Conservation (phyloP, 2,888 invertebrate genomes). For the Erebia epiphron region DNA sequence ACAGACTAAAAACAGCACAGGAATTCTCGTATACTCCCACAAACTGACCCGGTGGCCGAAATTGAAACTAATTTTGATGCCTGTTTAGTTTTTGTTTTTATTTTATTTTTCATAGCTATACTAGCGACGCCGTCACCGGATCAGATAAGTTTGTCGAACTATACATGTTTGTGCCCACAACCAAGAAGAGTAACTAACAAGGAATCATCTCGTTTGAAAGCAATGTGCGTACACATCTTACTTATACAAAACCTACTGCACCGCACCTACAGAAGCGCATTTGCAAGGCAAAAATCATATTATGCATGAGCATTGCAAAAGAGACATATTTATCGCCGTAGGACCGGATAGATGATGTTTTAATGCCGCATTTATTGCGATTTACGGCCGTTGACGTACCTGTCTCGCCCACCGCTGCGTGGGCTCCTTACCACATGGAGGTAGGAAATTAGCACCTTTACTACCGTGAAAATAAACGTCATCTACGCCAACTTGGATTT, state of each 20-base stretch:
- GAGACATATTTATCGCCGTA: conserved; percentile 55
- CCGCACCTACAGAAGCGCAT: conserved; percentile 33
- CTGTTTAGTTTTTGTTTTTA: too few species aligned
- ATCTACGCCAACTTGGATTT: conserved; percentile 21
- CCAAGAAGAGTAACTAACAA: not conserved
- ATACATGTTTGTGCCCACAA: not conserved
- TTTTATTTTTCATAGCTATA: too few species aligned
- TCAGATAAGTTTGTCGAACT: too few species aligned
- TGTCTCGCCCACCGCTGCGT: conserved; percentile 61
- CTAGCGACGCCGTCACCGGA: too few species aligned
- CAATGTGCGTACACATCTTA: conserved; percentile 26
- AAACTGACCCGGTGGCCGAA: too few species aligned
- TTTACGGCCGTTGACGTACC: conserved; percentile 59
- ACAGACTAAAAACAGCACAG: too few species aligned
- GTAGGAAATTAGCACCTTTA: too few species aligned
- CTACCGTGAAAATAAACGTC: conserved; percentile 35
- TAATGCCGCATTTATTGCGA: conserved; percentile 65
- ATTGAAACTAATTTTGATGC: too few species aligned
- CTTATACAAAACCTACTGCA: conserved; percentile 32
- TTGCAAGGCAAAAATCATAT: conserved; percentile 47
- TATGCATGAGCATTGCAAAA: conserved; percentile 50
- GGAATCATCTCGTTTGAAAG: conserved; percentile 16
- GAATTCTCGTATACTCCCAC: too few species aligned
- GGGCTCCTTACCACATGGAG: conserved; percentile 34
- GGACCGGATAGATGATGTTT: conserved; percentile 53